Base-by-base conservation (phyloP, 2,113 vertebrate genomes). In the Trematocara marginatum region DNA sequence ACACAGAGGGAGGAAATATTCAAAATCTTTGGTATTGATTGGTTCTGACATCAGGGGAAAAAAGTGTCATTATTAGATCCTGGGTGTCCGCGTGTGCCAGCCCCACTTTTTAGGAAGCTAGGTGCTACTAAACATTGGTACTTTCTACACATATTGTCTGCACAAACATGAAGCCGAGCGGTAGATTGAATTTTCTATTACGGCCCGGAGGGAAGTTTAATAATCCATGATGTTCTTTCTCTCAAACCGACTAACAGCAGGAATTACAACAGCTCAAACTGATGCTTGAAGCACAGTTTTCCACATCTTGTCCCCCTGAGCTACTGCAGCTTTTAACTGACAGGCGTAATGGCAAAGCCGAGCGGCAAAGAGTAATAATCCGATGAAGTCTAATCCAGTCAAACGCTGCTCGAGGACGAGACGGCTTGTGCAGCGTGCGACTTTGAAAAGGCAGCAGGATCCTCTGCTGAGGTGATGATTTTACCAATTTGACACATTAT, bases 151-250 rank as follows among this genome's bases (percentile, higher is more conserved):
- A 12, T 49, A 18, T 47, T 49, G 23, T 74, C 13, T 47, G 66
- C 9, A 11, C 29, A n/a, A 78, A 45, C 23, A 45, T 81, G 11
- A 35, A 51, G 34, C 8, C 15, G 6, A 88, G 23, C 29, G 1
- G 38, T n/a, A 79, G 78, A 56, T 51, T 83, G 11, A 64, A 83
- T 29, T 35, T 13, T 69, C 10, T 47, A 6, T 80, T 51, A 8
- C 34, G 1, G 7, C 51, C 35, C 12, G 3, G 42, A 80, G 13
- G 51, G n/a, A 59, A 26, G 15, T 89, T 86, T 45, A 81, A 86
- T 88, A 61, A 87, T 80, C n/a, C 31, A 78, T 53, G 51, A 59
- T 40, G 20, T 56, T 84, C 18, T 76, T 34, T 20, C 47, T 79
- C 20, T 56, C 26, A 20, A 10, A 4, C 10, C 49, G 45, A 78